Evolutionary conservation across 1,140 invertebrate species (phyloP).

Genomic region (Euura lappo): DNA sequence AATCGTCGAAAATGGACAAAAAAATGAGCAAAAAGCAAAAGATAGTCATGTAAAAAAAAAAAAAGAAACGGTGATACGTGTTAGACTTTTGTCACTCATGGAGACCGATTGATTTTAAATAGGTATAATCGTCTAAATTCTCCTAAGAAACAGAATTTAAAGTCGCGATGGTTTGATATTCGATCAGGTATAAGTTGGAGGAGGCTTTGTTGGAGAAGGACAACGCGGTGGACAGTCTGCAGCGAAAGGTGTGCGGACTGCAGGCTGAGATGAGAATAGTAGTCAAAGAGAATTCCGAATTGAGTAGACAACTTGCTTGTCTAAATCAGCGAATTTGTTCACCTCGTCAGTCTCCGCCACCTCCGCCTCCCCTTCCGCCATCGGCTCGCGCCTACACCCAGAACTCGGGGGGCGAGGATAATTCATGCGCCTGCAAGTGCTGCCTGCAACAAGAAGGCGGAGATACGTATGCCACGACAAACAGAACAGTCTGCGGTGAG

Average conservation of each 20-base stretch:
- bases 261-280: constrained; percentile 57
- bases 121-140: neutral
- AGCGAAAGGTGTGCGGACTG: constrained; percentile 56
- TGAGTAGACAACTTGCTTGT: constrained; percentile 36
- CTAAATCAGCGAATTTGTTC: constrained; percentile 37
- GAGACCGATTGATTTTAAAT: neutral
- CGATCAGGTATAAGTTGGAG: constrained; percentile 61
- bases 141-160: no score
- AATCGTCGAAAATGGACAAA: constrained; percentile 12
- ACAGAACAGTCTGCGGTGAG: constrained; percentile 20
- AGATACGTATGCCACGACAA: constrained; percentile 2
- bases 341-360: constrained; percentile 15
- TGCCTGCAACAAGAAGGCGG: constrained; percentile 18
- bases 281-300: constrained; percentile 47
- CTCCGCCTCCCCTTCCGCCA: constrained; percentile 18
- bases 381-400: constrained; percentile 12
- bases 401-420: constrained; percentile 15
- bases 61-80: neutral
- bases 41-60: neutral
- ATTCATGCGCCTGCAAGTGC: constrained; percentile 19
- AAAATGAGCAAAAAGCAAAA: neutral
- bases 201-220: constrained; percentile 59
- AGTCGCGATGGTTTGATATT: no score
- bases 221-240: constrained; percentile 54
- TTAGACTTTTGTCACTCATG: constrained; percentile 1